Percentiles rank a stretch among this genome's conserved stretches.
These are phyloP conservation scores for Mareca strepera DNA, from an alignment of 2,797 vertebrate species.

Conservation along the genomic window DNA sequence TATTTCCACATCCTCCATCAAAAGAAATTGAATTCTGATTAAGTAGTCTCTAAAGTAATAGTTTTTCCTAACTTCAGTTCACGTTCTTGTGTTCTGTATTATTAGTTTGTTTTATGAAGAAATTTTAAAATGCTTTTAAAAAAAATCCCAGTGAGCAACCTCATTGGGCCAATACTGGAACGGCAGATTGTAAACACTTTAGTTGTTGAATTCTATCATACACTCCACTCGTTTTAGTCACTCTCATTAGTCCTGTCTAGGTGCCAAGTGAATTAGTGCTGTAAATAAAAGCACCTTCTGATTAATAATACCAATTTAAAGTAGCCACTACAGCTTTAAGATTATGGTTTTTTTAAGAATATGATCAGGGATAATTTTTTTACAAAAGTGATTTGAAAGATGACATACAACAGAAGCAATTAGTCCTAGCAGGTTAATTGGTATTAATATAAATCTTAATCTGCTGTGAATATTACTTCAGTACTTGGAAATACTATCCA, in stretches of 20 bases:
- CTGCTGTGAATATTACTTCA: not conserved
- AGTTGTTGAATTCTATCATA: not conserved
- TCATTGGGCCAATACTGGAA: not conserved
- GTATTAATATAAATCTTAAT: not conserved
- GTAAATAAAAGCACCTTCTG: conserved; percentile 70
- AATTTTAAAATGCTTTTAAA: not conserved
- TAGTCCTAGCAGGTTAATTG: not conserved
- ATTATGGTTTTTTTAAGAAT: conserved; percentile 66
- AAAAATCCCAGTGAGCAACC: not conserved
- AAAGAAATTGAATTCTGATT: not conserved
- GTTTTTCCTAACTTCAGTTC: not conserved
- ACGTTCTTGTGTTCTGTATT: not conserved
- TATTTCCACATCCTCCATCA: not conserved
- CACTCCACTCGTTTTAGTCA: not conserved
- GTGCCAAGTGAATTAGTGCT: conserved; percentile 62
- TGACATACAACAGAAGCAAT: not conserved
- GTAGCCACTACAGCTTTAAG: conserved; percentile 69
- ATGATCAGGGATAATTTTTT: conserved; percentile 82
- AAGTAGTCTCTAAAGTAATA: not conserved
- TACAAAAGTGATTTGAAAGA: conserved; percentile 76
- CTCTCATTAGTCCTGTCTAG: conserved; percentile 54
- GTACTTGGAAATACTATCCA: not conserved
- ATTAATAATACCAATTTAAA: conserved; percentile 63
- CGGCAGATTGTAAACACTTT: not conserved
- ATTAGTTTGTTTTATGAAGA: not conserved